A percentile compares a stretch with the other conserved stretches of the same genome.
phyloP scores from a whole-genome alignment of 2,797 vertebrate genomes.

The Tolypeutes matacus region DNA sequence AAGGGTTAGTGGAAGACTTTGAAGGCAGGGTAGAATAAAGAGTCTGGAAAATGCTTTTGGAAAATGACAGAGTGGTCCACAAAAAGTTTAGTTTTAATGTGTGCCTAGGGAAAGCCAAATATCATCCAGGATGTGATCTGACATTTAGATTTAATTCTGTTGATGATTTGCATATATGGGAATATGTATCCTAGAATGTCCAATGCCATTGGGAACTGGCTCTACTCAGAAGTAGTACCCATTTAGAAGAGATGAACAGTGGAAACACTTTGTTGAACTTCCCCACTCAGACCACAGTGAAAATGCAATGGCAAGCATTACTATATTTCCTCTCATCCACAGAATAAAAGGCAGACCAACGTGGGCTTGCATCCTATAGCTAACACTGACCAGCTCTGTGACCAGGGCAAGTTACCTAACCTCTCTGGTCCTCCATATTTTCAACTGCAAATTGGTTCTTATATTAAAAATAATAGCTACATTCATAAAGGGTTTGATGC shows the following conservation, averaged over 20 bases:
- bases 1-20: not conserved
- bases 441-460: conserved; percentile 21
- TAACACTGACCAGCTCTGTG: not conserved
- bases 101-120: conserved; percentile 47
- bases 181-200: not conserved
- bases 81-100: conserved; percentile 62
- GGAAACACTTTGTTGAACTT: not conserved
- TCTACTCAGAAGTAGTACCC: not conserved
- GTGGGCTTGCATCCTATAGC: not conserved
- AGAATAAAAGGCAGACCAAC: not conserved
- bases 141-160: conserved; percentile 65
- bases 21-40: not conserved
- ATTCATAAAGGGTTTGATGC: not conserved
- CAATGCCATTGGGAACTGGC: not conserved
- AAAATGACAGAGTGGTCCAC: conserved; percentile 10
- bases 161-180: conserved; percentile 39
- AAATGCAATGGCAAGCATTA: not conserved
- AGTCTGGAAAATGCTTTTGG: conserved; percentile 60
- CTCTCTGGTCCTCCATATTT: conserved; percentile 23
- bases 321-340: not conserved
- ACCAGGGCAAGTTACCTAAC: not conserved
- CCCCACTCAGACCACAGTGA: not conserved
- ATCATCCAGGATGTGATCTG: conserved; percentile 57
- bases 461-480: not conserved
- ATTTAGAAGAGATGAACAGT: conserved; percentile 4